Conservation (phyloP, 2,888 invertebrate genomes). For the Pollenia labialis region DNA sequence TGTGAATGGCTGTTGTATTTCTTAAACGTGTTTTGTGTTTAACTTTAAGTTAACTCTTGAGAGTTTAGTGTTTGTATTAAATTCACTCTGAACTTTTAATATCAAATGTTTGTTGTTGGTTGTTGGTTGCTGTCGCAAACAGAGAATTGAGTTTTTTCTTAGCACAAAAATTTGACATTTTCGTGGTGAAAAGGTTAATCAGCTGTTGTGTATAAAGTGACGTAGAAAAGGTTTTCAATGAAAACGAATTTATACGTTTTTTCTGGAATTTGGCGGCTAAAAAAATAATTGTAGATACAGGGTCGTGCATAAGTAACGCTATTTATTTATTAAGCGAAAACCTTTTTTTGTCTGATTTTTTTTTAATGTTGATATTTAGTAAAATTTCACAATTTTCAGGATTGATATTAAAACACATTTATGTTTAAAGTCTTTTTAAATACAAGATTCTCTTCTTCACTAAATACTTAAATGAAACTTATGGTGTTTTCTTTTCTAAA, state of each 20-base stretch:
- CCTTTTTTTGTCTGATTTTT: too few relatives aligned
- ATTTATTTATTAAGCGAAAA: too few relatives aligned
- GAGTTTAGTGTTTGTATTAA: constrained; percentile 35
- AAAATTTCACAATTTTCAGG: too few relatives aligned
- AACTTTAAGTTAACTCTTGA: constrained; percentile 42
- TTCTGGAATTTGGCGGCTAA: too few relatives aligned
- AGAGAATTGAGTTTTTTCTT: constrained; percentile 10
- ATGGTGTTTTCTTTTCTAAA: too few relatives aligned
- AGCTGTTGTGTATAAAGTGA: constrained; percentile 3
- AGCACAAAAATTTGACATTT: constrained; percentile 48
- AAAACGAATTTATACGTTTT: neutral
- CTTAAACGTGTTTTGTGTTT: constrained; percentile 30
- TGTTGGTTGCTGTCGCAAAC: neutral
- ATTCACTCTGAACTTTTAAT: constrained; percentile 25
- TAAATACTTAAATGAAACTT: too few relatives aligned
- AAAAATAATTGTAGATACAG: too few relatives aligned
- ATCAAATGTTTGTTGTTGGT: constrained; percentile 5
- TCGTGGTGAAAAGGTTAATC: constrained; percentile 51
- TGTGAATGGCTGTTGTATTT: constrained; percentile 16
- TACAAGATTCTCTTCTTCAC: too few relatives aligned
- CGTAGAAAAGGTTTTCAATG: neutral
- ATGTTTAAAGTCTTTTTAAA: too few relatives aligned
- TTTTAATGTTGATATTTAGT: too few relatives aligned
- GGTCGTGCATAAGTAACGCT: too few relatives aligned
- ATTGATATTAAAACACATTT: too few relatives aligned